Evolutionary conservation across 35 echinoderm and acorn worm genomes (phyloP), one percentile per base, ranked within the genome.

Genomic region (Stichopus chloronotus): DNA sequence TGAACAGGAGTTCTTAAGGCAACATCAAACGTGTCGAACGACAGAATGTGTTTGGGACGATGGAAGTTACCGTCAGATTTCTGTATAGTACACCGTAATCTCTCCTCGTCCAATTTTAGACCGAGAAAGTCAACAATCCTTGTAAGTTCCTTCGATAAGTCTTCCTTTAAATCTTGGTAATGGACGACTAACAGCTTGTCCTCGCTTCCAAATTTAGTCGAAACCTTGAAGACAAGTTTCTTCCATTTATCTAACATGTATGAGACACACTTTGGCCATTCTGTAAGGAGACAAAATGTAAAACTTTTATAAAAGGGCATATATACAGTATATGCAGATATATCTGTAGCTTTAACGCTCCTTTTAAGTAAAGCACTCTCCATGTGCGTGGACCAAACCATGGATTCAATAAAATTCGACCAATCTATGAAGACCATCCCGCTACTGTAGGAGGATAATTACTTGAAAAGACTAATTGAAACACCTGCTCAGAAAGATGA

Each of bases 71-170:
- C 85, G 9, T 87, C 85, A 0, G 55, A 24, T 24, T 61, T 59
- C 19, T 61, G 17, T 52, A 87, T 4, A 6, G 85, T 59, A 61
- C 85, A 87, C 56, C 52, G 59, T 16, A 87, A 43, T 68, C 55
- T 87, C 12, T 61, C 21, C 52, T 87, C 85, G 52, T 87, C 60
- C 17, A 87, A 25, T 7, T 7, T 56, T 61, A 87, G 85, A 8
- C 85, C 85, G 12, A 87, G 85, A 23, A 87, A 87, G 21, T 56
- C 54, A 68, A 87, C 85, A 5, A 87, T 87, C 13, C 85, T 12
- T 87, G 22, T 87, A 5, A 87, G 55, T 87, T 87, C 56, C 10
- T 68, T 25, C 19, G 57, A 11, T 16, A 87, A 58, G 24, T 87
- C 85, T 3, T 56, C 20, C 54, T 59, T 56, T 25, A 87, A 63